phyloP scores from a whole-genome alignment of 2,797 vertebrate genomes.

The Erethizon dorsatum region DNA sequence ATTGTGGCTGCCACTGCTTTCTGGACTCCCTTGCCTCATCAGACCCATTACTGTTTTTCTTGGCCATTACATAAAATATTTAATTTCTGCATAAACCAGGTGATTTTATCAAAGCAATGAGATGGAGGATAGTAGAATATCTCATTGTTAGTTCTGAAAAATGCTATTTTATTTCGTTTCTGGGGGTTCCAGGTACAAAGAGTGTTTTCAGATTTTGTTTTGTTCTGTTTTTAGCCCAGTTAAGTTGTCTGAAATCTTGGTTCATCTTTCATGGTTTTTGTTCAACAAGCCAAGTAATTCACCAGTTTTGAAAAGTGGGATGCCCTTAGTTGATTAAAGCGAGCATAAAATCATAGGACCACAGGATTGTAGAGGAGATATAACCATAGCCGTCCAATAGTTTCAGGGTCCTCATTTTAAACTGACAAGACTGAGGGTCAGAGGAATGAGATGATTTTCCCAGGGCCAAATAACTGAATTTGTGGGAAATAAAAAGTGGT shows the following conservation, averaged over 20 bases:
- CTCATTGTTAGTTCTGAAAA: background rate
- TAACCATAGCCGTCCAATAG: background rate
- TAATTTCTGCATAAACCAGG: background rate
- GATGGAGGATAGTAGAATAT: background rate
- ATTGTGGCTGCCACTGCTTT: background rate
- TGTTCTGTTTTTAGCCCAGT: background rate
- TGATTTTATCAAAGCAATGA: background rate
- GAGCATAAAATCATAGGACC: background rate
- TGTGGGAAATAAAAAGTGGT: background rate
- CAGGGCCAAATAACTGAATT: background rate
- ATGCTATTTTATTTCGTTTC: constrained; percentile 8
- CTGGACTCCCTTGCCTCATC: background rate
- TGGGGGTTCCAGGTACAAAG: background rate
- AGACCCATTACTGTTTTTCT: background rate
- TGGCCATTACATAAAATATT: background rate
- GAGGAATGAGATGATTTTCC: background rate
- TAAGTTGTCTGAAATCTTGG: background rate
- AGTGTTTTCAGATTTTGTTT: background rate
- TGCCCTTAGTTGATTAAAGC: background rate
- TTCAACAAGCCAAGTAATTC: background rate
- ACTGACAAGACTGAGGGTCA: background rate
- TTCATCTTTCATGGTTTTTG: background rate
- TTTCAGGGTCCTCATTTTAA: background rate
- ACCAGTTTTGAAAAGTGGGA: background rate
- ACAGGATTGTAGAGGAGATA: background rate